These are phyloP conservation scores for Drosophila sucinea DNA, from an alignment of 1,140 invertebrate species.

Conservation along the genomic window DNA sequence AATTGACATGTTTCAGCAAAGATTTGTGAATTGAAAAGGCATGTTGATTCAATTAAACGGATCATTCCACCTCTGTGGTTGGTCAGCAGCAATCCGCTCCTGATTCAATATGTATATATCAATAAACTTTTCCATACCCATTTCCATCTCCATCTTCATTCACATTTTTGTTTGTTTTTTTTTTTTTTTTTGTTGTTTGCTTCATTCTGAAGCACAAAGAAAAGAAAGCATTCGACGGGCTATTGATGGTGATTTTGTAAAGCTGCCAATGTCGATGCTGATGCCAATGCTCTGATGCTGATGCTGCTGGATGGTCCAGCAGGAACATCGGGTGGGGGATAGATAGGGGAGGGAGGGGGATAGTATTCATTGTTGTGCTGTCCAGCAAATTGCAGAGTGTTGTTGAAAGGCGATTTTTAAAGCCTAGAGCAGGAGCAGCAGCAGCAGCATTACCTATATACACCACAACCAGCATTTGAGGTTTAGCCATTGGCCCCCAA, in stretches of 20 bases:
- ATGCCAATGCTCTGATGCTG: slow-evolving; percentile 25
- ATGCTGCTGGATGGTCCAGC: slow-evolving; percentile 22
- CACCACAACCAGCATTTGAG: neutral
- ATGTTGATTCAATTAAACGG: no score
- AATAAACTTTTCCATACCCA: slow-evolving; percentile 1
- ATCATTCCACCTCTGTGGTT: no score
- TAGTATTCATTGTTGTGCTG: slow-evolving; percentile 58
- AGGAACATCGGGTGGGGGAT: neutral
- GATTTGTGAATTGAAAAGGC: no score
- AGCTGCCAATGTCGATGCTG: slow-evolving; percentile 53
- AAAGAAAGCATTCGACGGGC: slow-evolving; percentile 70
- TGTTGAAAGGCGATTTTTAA: slow-evolving; percentile 77
- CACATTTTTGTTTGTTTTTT: neutral
- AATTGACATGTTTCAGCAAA: no score
- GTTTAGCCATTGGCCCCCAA: neutral
- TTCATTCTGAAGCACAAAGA: slow-evolving; percentile 50
- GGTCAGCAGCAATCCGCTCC: neutral
- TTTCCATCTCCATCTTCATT: neutral
- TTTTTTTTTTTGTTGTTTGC: neutral
- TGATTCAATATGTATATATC: neutral
- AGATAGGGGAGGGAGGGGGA: slow-evolving; percentile 2
- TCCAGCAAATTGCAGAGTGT: slow-evolving; percentile 77
- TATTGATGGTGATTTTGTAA: slow-evolving; percentile 80
- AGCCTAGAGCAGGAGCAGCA: slow-evolving; percentile 43
- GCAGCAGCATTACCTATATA: slow-evolving; percentile 29